Base-by-base conservation (phyloP, 2,797 vertebrate genomes). In the Iguana delicatissima region DNA sequence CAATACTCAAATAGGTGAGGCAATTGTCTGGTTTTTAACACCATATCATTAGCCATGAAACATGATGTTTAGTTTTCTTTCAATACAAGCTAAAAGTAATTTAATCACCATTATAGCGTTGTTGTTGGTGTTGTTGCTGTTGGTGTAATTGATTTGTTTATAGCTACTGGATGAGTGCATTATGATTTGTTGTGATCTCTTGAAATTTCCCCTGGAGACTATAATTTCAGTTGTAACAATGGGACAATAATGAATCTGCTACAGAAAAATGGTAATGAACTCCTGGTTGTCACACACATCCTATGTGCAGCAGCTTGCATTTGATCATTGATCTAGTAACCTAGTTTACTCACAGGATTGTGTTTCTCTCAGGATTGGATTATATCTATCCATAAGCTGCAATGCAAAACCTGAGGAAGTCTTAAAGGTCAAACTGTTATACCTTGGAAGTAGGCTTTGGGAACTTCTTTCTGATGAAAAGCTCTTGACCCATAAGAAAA, bases 121-220 rank as follows among this genome's bases (percentile, higher is more conserved):
- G 10, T 1, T 84, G 42, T 46, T 42, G 42, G 42, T 42, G 42
- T 42, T 46, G 42, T 46, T 46, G 42, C n/a, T 88, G 16, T 91
- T 38, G 55, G 55, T 24, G 3, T 12, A 0, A 35, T 73, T 77
- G 59, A 18, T 0, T 1, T 46, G 29, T 84, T 90, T 73, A 20
- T 74, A 85, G 10, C 42, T 77, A 2, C 1, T 57, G 20, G 46
- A 73, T 52, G 20, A 29, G 50, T 84, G 55, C 0, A 0, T 2
- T 20, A 85, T 80, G 84, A 32, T 89, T 84, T 89, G 32, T 92
- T 92, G 18, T 59, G 42, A 76, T 82, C 59, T 80, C 4, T 90
- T 92, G 89, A 50, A 84, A n/a, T 50, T n/a, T 20, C 72, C 69
- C 69, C 84, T 74, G n/a, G 24, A 20, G 52, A 72, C 26, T 26